Conservation (phyloP, 2,888 invertebrate genomes). For the Platynereis dumerilii region DNA sequence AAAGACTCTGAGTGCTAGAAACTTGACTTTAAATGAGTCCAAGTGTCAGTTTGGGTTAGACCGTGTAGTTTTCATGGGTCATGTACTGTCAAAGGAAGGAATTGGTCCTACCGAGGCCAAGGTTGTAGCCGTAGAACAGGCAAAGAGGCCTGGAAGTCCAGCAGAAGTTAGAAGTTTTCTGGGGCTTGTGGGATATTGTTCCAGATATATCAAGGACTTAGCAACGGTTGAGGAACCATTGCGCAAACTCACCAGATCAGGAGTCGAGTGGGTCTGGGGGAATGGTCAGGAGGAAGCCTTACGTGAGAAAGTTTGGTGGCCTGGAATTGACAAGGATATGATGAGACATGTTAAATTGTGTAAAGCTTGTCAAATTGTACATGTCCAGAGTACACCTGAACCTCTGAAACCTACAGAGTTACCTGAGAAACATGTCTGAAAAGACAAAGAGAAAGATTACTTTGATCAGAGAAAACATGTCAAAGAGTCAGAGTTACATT, state of each 20-base stretch:
- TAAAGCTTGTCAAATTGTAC: slow-evolving; percentile 1
- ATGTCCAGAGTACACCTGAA: background rate
- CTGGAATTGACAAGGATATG: slow-evolving; percentile 2
- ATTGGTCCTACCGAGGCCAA: background rate
- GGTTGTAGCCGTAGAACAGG: slow-evolving; percentile 19
- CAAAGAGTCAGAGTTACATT: too few species aligned
- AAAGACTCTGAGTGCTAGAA: slow-evolving; percentile 14
- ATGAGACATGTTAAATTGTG: background rate
- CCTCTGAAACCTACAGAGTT: slow-evolving; percentile 11
- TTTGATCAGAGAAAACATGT: too few species aligned
- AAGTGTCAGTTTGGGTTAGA: slow-evolving; percentile 10
- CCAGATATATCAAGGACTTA: background rate
- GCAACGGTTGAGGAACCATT: background rate
- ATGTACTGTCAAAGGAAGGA: slow-evolving; percentile 2
- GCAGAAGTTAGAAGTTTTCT: slow-evolving; percentile 40
- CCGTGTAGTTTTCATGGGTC: slow-evolving; percentile 10
- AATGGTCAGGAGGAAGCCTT: slow-evolving; percentile 2
- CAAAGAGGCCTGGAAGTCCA: slow-evolving; percentile 38
- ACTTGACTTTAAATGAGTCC: background rate
- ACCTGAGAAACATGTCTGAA: slow-evolving; percentile 13
- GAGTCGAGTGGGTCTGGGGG: background rate
- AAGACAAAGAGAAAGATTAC: too few species aligned
- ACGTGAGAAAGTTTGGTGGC: slow-evolving; percentile 21
- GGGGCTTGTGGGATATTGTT: slow-evolving; percentile 30
- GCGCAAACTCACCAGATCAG: background rate